Evolutionary conservation across 2,888 invertebrate species (phyloP), one percentile per base, ranked within the genome.

Genomic region (Malacosoma neustria): DNA sequence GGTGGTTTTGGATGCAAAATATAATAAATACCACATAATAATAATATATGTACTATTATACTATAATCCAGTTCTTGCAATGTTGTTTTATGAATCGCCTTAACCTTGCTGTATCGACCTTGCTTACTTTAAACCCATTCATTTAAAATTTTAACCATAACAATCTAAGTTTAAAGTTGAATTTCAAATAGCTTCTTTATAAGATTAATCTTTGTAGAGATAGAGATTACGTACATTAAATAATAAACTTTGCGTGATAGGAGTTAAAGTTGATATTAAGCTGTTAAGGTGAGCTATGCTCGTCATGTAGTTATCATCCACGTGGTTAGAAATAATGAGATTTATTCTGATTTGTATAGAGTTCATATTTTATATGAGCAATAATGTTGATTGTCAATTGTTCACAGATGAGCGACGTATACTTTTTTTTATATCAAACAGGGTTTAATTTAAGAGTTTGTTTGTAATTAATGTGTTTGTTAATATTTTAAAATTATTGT

Each of bases 61-160:
- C 6, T 9, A 22, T 22, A 22, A 22, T 22, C 22, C 22, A 22
- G 22, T 32, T 32, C 14, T 32, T 13, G 13, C 32, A 4, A 13
- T 11, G 31, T 31, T 31, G 11, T 11, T 31, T 31, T 32, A 13
- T 32, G 7, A n/a, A 13, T 32, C 14, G 13, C 32, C 32, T 32
- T 32, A 32, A 32, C 32, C 32, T 32, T 32, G 32, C n/a, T 32
- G 32, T 32, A 32, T 14, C 32, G 14, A 14, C 14, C 14, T 13
- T 13, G 32, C 32, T 14, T 13, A 22, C 22, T 22, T 22, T 9
- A 22, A 5, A 22, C 22, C 31, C 7, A 12, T 31, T 11, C n/a
- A 31, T 31, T 12, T 12, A 12, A 31, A 31, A n/a, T 11, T n/a
- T 31, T 11, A 31, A 31, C 31, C 31, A n/a, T 31, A 31, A 31